Percentiles rank a stretch among this genome's conserved stretches.
These are phyloP conservation scores for Eriocheir sinensis DNA, from an alignment of 1,140 invertebrate genomes.

Conservation along the genomic window DNA sequence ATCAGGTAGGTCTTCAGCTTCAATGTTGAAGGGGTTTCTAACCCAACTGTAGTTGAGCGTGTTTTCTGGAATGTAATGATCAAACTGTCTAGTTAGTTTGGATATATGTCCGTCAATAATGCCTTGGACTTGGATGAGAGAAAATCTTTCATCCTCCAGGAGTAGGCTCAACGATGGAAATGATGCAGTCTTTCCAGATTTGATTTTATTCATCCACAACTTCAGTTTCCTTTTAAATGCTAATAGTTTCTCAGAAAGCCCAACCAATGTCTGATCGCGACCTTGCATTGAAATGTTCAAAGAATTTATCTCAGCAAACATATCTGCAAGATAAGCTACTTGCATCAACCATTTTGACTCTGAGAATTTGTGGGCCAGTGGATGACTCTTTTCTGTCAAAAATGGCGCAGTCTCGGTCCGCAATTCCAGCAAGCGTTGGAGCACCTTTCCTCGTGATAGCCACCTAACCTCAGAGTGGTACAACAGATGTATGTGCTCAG, in stretches of 20 bases:
- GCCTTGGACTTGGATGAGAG: conserved; percentile 44
- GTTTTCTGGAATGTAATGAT: conserved; percentile 57
- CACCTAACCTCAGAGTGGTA: conserved; percentile 63
- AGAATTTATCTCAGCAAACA: conserved; percentile 41
- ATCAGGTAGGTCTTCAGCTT: conserved; percentile 55
- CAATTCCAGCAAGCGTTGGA: conserved; percentile 53
- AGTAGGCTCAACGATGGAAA: conserved; percentile 31
- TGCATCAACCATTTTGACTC: conserved; percentile 19
- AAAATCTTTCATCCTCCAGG: conserved; percentile 44
- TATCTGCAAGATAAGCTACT: conserved; percentile 26
- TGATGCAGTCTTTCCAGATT: conserved; percentile 37
- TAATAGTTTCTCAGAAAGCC: conserved; percentile 42
- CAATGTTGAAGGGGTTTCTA: conserved; percentile 58
- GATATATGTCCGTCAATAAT: conserved; percentile 60
- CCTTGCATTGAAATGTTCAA: conserved; percentile 31
- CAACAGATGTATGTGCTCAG: background rate
- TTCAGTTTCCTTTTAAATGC: conserved; percentile 53
- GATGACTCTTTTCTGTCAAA: conserved; percentile 42
- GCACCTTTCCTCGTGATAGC: conserved; percentile 60
- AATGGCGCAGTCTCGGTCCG: conserved; percentile 30
- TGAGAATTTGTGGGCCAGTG: background rate
- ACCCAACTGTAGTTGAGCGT: background rate
- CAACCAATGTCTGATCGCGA: conserved; percentile 30
- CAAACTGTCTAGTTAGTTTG: conserved; percentile 60
- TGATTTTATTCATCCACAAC: conserved; percentile 44